phyloP scores from a whole-genome alignment of 92 coral and sea anemone species.

The Porites evermanni region DNA sequence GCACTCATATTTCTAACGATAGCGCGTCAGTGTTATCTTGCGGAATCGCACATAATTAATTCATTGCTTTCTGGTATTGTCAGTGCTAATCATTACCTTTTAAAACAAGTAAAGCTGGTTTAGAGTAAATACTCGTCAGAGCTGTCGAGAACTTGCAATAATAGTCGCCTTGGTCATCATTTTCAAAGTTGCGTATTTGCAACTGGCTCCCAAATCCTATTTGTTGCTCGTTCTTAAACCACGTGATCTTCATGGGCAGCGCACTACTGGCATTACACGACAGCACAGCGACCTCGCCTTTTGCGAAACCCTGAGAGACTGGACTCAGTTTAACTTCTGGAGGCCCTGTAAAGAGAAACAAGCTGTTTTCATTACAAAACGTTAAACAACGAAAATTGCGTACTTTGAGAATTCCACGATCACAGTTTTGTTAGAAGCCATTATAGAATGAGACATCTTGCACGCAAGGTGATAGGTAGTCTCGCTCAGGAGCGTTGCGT shows the following conservation, averaged over 20 bases:
- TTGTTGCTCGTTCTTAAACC: conserved; percentile 67
- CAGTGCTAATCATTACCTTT: conserved; percentile 32
- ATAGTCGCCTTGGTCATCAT: conserved; percentile 62
- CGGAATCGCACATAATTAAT: too few relatives aligned
- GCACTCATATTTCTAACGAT: too few relatives aligned
- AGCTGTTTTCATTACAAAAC: too few relatives aligned
- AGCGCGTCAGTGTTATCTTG: too few relatives aligned
- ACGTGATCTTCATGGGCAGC: conserved; percentile 49
- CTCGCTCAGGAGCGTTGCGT: too few relatives aligned
- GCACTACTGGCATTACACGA: conserved; percentile 60
- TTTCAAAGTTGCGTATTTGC: conserved; percentile 1
- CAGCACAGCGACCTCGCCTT: conserved; percentile 40
- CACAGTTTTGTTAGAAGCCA: too few relatives aligned
- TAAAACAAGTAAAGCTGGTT: conserved; percentile 45
- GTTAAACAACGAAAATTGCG: too few relatives aligned
- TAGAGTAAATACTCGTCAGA: conserved; percentile 24
- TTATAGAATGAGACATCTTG: too few relatives aligned
- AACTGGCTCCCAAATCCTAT: conserved; percentile 3
- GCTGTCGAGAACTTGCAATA: conserved; percentile 60
- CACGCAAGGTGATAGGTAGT: too few relatives aligned
- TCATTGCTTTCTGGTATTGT: too few relatives aligned
- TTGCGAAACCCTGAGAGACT: conserved; percentile 24
- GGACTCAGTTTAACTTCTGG: conserved; percentile 59
- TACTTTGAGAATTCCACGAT: too few relatives aligned
- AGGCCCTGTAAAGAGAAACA: conserved; percentile 35